Evolutionary conservation across 2,113 vertebrate species (phyloP), one percentile per base, ranked within the genome.

Genomic region (Helogale parvula): DNA sequence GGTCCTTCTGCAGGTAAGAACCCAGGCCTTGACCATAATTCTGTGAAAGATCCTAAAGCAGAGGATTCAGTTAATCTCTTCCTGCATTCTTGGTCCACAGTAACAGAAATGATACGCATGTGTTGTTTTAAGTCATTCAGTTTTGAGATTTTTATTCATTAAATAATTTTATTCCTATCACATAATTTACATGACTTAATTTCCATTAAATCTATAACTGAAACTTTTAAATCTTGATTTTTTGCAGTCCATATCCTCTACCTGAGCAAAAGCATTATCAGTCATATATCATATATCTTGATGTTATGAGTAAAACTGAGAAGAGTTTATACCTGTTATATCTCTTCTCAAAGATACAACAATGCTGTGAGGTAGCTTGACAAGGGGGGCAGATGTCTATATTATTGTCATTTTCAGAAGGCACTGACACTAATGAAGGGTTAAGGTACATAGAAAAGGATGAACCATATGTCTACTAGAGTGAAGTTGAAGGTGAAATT

Each of bases 131-230:
- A 90, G 4, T 13, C 35, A 93, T 25, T 80, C 65, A 66, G 2
- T 33, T 38, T 66, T 68, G 16, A 38, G 4, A 19, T 91, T 25
- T 87, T 66, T 79, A 93, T 45, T 57, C 23, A 54, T 41, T 57
- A 54, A 82, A 87, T 93, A 47, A 52, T 54, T 85, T 90, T 86
- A 66, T 57, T 93, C 63, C 25, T 74, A 96, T 80, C 4, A 68
- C 23, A 25, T 60, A 35, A 80, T 27, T 65, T 88, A 35, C 11
- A 38, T 50, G 33, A 15, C 25, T 71, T 54, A 31, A 80, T 68
- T 63, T 47, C 45, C 25, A 65, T 81, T 65, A 90, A 63, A 91
- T 88, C 33, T 79, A 4, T 88, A 50, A 57, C n/a, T 31, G 15
- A 88, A 47, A n/a, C 47, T 90, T 87, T 94, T 76, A 85, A 38